A percentile compares a stretch with the other conserved stretches of the same genome.
Evolutionary conservation across 1,140 invertebrate species (phyloP).

Genomic region (Hetaerina americana): DNA sequence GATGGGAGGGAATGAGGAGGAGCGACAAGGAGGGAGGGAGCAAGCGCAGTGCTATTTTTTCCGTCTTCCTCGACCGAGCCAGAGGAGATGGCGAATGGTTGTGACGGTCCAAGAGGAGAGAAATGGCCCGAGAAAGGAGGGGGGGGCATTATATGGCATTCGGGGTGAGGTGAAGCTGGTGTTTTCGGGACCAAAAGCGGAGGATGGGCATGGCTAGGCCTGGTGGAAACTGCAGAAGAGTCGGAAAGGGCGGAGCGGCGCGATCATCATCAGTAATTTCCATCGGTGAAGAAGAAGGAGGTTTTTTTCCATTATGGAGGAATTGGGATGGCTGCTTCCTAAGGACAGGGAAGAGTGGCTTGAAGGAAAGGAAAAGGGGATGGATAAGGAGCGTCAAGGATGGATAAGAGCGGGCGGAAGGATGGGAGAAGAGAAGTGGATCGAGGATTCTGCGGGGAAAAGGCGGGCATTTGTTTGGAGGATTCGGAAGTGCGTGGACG

Average conservation of each 20-base stretch:
- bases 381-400: too few relatives aligned
- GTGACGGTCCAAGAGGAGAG: not conserved
- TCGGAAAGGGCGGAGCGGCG: not conserved
- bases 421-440: too few relatives aligned
- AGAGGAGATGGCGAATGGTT: not conserved
- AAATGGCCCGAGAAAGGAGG: not conserved
- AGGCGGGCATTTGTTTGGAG: not conserved
- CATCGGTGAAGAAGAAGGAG: too few relatives aligned
- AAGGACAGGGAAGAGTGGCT: too few relatives aligned
- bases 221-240: not conserved
- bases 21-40: not conserved
- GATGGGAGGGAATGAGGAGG: too few relatives aligned
- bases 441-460: too few relatives aligned
- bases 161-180: not conserved
- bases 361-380: too few relatives aligned
- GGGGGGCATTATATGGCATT: too few relatives aligned
- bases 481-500: not conserved
- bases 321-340: not conserved
- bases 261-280: not conserved
- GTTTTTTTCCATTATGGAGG: not conserved
- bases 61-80: too few relatives aligned
- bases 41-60: too few relatives aligned
- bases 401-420: too few relatives aligned
- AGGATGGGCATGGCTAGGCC: not conserved
- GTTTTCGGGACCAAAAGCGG: not conserved